These are phyloP conservation scores for Crotalus horridus DNA, from an alignment of 2,113 vertebrate genomes.

Conservation along the genomic window DNA sequence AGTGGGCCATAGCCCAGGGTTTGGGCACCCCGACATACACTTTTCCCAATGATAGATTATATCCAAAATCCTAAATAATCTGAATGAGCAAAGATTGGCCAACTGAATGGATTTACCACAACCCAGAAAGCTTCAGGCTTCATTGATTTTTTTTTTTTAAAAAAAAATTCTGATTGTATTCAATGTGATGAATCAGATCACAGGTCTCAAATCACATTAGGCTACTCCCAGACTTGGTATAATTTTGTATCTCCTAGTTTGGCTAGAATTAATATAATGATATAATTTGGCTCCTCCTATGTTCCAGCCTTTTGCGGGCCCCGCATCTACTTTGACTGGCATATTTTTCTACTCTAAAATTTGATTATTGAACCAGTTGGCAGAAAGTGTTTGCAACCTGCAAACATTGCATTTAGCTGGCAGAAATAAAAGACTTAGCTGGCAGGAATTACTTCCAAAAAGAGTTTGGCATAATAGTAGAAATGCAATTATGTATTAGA, in stretches of 20 bases:
- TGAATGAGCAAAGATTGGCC: background rate
- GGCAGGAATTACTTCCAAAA: background rate
- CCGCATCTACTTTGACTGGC: background rate
- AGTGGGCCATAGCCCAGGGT: no score
- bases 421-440: background rate
- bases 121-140: background rate
- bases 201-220: background rate
- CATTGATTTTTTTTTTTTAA: background rate
- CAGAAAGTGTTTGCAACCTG: background rate
- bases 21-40: background rate
- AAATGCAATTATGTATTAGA: background rate
- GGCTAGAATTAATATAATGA: background rate
- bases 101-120: background rate
- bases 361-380: background rate
- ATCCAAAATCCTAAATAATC: background rate
- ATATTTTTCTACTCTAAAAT: background rate
- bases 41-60: no score
- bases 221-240: background rate
- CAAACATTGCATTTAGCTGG: background rate
- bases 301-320: background rate
- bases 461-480: background rate
- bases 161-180: background rate
- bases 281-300: background rate
- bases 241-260: background rate
- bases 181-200: background rate